phyloP scores from a whole-genome alignment of 2,888 invertebrate genomes.

The Neuroscelio doddi region DNA sequence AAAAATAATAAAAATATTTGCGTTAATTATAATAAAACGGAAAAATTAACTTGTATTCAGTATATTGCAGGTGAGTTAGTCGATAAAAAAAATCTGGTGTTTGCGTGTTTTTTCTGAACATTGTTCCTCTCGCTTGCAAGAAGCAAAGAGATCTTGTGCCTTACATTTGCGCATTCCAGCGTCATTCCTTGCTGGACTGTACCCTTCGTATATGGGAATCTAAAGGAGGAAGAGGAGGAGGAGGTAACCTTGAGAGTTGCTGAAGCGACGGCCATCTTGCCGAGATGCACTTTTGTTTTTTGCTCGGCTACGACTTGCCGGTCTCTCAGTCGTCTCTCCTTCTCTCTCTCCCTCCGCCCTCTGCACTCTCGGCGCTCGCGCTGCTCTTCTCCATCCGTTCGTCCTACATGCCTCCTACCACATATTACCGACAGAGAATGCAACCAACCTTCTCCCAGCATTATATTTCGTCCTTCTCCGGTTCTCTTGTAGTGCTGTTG shows the following conservation, averaged over 20 bases:
- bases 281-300: conserved; percentile 70
- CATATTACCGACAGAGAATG: conserved; percentile 63
- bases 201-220: conserved; percentile 52
- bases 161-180: conserved; percentile 52
- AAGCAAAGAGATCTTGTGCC: conserved; percentile 42
- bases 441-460: conserved; percentile 58
- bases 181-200: conserved; percentile 54
- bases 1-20: no score
- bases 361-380: conserved; percentile 47
- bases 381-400: conserved; percentile 65
- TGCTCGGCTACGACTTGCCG: conserved; percentile 56
- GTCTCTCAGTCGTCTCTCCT: conserved; percentile 24
- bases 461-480: conserved; percentile 46
- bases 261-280: conserved; percentile 68
- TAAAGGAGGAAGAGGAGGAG: conserved; percentile 48
- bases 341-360: conserved; percentile 32
- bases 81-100: no score
- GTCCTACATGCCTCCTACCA: conserved; percentile 70
- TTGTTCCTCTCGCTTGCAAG: conserved; percentile 39
- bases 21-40: no score
- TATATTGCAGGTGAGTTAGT: no score
- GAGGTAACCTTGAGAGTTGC: conserved; percentile 67
- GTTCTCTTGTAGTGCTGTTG: conserved; percentile 25
- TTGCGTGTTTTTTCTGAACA: background rate
- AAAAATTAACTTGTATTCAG: no score